phyloP scores from a whole-genome alignment of 1,140 invertebrate genomes.

The Drosophila nasuta region DNA sequence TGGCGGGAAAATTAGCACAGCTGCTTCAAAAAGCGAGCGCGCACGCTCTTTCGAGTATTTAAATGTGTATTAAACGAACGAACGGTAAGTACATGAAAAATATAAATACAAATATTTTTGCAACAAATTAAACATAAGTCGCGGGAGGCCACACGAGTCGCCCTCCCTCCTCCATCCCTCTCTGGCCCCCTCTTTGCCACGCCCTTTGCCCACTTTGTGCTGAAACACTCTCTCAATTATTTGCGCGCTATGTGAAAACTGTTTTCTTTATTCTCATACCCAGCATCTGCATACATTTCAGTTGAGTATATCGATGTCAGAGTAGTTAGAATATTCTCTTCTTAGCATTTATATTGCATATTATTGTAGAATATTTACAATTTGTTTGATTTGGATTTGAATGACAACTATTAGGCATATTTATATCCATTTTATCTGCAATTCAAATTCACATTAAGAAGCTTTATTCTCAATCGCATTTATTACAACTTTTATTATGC shows the following conservation, averaged over 20 bases:
- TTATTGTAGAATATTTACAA: neutral
- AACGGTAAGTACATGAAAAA: slow-evolving; percentile 70
- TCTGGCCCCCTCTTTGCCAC: neutral
- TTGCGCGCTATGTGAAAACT: slow-evolving; percentile 48
- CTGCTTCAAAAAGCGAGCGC: slow-evolving; percentile 41
- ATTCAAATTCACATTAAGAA: too few species aligned
- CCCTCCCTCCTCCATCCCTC: neutral
- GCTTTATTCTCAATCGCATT: too few species aligned
- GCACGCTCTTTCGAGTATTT: slow-evolving; percentile 22
- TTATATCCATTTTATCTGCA: too few species aligned
- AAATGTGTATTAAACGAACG: slow-evolving; percentile 67
- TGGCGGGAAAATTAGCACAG: slow-evolving; percentile 76
- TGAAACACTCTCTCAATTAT: slow-evolving; percentile 25
- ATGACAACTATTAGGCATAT: too few species aligned
- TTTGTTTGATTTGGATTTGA: neutral
- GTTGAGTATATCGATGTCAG: neutral
- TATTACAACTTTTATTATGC: too few species aligned
- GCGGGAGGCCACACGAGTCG: slow-evolving; percentile 13
- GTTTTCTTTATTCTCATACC: slow-evolving; percentile 38
- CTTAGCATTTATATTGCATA: neutral
- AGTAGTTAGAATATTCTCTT: too few species aligned
- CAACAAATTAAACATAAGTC: slow-evolving; percentile 64
- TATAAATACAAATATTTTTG: slow-evolving; percentile 73
- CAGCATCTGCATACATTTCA: neutral
- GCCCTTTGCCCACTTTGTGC: neutral